Base-by-base conservation (phyloP, 1,140 invertebrate genomes). In the Zaprionus lachaisei region DNA sequence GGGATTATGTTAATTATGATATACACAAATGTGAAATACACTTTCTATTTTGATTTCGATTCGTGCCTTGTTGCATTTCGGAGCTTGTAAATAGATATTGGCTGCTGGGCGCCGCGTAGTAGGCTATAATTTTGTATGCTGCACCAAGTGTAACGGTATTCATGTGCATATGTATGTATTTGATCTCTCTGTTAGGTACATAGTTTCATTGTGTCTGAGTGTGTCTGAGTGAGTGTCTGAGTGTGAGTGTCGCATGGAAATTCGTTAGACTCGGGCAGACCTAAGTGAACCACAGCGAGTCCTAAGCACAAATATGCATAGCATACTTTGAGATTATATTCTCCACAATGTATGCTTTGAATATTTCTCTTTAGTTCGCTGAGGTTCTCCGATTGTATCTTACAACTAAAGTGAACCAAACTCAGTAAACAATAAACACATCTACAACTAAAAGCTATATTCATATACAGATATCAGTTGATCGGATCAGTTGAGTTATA, bases 131-230 rank as follows among this genome's bases (percentile, higher is more conserved):
- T 51, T 47, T 55, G 37, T 75, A 26, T 38, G 22, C 11, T 28
- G 66, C 22, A 61, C 54, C 44, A 76, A 65, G 65, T 71, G 44
- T 62, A 55, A 60, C 47, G 47, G 31, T 72, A 28, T 77, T 49
- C 57, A 47, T 72, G 37, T 74, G 56, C 72, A 80, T 81, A 89
- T 87, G 83, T 87, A 64, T 65, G 83, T 87, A 64, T 65, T 65
- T 80, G 83, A 82, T 77, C 90, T 85, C 80, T 90, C 70, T 85
- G 77, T 90, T 85, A 90, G 85, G 85, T 90, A 90, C 85, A 90
- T 90, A 90, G 85, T 90, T 90, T 85, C 85, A 85, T 77, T 70
- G 84, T 89, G 84, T 87, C 79, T 75, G 80, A 75, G 70, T 78
- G 57, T 44, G 41, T 44, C 41, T 44, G 41, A 44, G 41, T 47